phyloP scores from a whole-genome alignment of 92 coral and sea anemone genomes.

The Porites rus region DNA sequence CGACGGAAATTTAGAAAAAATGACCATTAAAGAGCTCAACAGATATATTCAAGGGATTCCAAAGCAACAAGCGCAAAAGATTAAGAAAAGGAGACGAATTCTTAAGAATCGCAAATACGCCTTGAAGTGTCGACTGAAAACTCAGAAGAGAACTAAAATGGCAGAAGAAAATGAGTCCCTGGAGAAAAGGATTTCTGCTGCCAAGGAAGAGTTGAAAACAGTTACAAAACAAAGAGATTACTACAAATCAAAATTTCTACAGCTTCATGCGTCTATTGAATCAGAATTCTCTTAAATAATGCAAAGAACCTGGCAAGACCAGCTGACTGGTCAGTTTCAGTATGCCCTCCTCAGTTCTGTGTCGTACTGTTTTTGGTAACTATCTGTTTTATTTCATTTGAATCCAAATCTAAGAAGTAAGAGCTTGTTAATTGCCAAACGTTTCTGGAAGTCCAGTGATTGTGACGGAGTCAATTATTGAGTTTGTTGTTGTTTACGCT shows the following conservation, averaged over 20 bases:
- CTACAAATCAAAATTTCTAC: slow-evolving; percentile 29
- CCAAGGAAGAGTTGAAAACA: slow-evolving; percentile 28
- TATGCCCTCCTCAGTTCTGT: no score
- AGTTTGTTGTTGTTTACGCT: no score
- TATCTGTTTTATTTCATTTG: no score
- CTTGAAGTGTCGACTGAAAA: slow-evolving; percentile 65
- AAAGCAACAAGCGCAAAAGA: slow-evolving; percentile 15
- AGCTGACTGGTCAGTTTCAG: no score
- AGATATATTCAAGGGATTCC: slow-evolving; percentile 33
- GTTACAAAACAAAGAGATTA: slow-evolving; percentile 46
- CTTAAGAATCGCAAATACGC: slow-evolving; percentile 77
- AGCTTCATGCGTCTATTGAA: neutral
- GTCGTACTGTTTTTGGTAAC: no score
- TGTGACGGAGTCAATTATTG: no score
- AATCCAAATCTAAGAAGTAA: no score
- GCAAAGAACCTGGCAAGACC: neutral
- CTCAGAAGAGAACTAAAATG: slow-evolving; percentile 29
- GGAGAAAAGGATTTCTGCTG: slow-evolving; percentile 36
- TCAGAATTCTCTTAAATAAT: neutral
- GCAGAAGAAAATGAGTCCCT: slow-evolving; percentile 31
- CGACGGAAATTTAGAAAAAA: slow-evolving; percentile 58
- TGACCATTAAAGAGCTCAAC: slow-evolving; percentile 65
- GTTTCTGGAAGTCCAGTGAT: no score
- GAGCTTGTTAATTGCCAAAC: no score
- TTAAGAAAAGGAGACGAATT: slow-evolving; percentile 65